phyloP scores from a whole-genome alignment of 1,140 invertebrate species.

The Drosophila ambigua region DNA sequence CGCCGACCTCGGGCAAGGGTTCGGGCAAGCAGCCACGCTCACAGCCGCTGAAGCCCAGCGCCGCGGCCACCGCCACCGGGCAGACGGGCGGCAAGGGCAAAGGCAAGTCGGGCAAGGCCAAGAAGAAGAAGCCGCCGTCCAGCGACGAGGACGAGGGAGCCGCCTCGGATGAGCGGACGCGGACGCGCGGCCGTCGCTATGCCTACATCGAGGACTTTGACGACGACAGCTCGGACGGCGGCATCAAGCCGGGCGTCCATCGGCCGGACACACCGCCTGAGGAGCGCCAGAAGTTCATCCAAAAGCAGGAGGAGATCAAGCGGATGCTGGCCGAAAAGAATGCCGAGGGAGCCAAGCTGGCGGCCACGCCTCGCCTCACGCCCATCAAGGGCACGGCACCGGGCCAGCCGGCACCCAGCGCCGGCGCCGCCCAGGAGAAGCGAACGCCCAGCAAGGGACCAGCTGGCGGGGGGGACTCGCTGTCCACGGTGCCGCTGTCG shows the following conservation, averaged over 20 bases:
- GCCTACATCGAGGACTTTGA: slow-evolving; percentile 87
- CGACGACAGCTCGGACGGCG: slow-evolving; percentile 83
- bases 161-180: slow-evolving; percentile 85
- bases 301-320: slow-evolving; percentile 83
- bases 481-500: slow-evolving; percentile 78
- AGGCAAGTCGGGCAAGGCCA: slow-evolving; percentile 49
- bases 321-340: slow-evolving; percentile 83
- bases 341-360: slow-evolving; percentile 78
- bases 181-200: slow-evolving; percentile 88
- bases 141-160: slow-evolving; percentile 81
- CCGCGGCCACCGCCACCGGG: slow-evolving; percentile 13
- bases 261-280: slow-evolving; percentile 82
- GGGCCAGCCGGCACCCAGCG: background rate
- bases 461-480: slow-evolving; percentile 51
- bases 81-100: slow-evolving; percentile 56
- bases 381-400: slow-evolving; percentile 61
- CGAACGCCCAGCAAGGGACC: slow-evolving; percentile 60
- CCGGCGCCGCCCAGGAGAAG: slow-evolving; percentile 35
- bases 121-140: slow-evolving; percentile 59
- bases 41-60: slow-evolving; percentile 61
- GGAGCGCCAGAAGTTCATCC: slow-evolving; percentile 82
- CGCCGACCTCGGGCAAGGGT: slow-evolving; percentile 62
- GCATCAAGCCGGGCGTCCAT: slow-evolving; percentile 85
- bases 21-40: slow-evolving; percentile 79
- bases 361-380: slow-evolving; percentile 76